Conservation (phyloP, 2,888 invertebrate genomes). For the Eubasilissa splendida region DNA sequence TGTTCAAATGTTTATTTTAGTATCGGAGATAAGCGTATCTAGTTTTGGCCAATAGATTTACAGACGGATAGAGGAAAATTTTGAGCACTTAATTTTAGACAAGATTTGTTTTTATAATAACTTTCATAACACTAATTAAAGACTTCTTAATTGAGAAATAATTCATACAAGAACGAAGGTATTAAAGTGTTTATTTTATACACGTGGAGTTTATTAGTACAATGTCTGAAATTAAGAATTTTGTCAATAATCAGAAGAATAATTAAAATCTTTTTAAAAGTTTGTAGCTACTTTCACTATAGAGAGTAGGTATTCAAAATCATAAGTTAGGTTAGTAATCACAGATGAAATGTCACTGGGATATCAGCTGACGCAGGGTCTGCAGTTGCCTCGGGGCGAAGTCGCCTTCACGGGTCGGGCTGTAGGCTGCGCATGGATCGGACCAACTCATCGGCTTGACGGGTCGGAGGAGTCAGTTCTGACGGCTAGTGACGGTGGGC, state of each 20-base stretch:
- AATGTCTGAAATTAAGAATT: background rate
- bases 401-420: background rate
- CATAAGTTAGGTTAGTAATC: background rate
- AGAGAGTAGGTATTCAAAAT: background rate
- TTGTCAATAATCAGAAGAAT: background rate
- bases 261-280: background rate
- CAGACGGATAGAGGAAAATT: slow-evolving; percentile 3
- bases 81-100: slow-evolving; percentile 30
- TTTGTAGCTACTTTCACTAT: background rate
- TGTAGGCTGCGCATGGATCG: slow-evolving; percentile 2
- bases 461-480: background rate
- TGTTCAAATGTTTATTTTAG: background rate
- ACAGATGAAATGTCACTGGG: slow-evolving; percentile 29
- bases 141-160: background rate
- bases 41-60: slow-evolving; percentile 3
- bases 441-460: slow-evolving; percentile 7
- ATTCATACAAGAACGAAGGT: background rate
- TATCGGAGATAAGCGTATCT: slow-evolving; percentile 1
- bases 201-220: background rate
- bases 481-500: slow-evolving; percentile 22
- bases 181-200: slow-evolving; percentile 16
- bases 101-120: slow-evolving; percentile 4
- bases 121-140: slow-evolving; percentile 4
- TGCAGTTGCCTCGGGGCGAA: background rate
- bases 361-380: slow-evolving; percentile 17